Conservation (phyloP, 2,113 vertebrate species). For the Tenrec ecaudatus region DNA sequence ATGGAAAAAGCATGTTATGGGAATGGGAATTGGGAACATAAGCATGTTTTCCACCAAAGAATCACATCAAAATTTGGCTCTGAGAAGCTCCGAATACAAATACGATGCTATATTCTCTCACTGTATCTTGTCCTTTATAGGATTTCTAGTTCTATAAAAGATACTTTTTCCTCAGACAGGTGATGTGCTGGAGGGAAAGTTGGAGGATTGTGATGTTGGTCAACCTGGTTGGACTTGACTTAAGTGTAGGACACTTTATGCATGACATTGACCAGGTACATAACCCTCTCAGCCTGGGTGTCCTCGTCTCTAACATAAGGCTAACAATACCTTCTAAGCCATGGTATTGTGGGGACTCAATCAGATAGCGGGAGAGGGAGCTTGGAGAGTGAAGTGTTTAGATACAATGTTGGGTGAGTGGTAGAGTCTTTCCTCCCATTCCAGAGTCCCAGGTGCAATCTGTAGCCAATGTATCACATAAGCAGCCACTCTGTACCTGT, state of each 20-base stretch:
- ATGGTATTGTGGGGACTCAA: neutral
- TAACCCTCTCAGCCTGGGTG: neutral
- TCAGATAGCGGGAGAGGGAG: neutral
- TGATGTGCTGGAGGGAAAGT: neutral
- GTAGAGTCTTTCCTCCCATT: neutral
- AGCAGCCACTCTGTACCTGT: neutral
- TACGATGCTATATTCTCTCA: neutral
- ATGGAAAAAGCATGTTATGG: constrained; percentile 41
- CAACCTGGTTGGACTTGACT: neutral
- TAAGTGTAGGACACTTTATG: neutral
- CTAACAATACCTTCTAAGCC: neutral
- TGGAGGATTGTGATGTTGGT: neutral
- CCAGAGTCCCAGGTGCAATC: neutral
- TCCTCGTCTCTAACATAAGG: neutral
- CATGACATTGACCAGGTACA: neutral
- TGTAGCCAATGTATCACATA: neutral
- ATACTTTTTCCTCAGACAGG: neutral
- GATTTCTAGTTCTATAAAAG: neutral
- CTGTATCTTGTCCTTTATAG: neutral
- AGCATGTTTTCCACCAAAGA: constrained; percentile 44
- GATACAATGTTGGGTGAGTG: neutral
- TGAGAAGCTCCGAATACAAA: neutral
- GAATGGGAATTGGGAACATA: neutral
- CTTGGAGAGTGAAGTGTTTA: neutral
- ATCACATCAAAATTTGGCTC: constrained; percentile 30